Conservation (phyloP, 2,113 vertebrate genomes). For the Nycticebus coucang region DNA sequence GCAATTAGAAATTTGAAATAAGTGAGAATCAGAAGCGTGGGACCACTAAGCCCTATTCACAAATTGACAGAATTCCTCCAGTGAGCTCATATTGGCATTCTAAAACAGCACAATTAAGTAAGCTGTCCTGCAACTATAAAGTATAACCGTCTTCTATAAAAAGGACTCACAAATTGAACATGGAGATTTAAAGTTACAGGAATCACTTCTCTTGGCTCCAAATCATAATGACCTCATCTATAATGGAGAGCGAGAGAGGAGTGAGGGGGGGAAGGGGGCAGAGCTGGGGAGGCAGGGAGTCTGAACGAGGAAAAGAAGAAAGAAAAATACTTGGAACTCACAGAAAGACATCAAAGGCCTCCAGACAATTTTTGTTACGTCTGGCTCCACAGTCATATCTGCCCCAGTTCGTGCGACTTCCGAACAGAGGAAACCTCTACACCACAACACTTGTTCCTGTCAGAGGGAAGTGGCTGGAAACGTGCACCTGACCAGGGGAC, state of each 20-base stretch:
- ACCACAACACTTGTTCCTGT: not conserved
- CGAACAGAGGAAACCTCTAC: not conserved
- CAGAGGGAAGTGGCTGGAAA: not conserved
- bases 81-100: constrained; percentile 26
- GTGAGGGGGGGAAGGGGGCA: not conserved
- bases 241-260: constrained; percentile 50
- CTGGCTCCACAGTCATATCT: not conserved
- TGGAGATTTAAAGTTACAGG: constrained; percentile 66
- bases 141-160: not conserved
- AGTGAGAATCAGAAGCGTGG: not conserved
- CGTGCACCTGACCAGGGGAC: not conserved
- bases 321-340: not conserved
- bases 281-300: no score
- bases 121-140: constrained; percentile 53
- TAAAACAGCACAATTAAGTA: constrained; percentile 47
- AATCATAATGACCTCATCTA: constrained; percentile 70
- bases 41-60: not conserved
- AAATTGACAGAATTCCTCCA: constrained; percentile 11
- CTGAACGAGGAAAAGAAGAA: not conserved
- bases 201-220: constrained; percentile 66
- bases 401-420: not conserved
- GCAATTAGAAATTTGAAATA: constrained; percentile 32
- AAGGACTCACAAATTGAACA: not conserved
- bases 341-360: not conserved
- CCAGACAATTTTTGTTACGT: not conserved